phyloP scores from a whole-genome alignment of 2,888 invertebrate genomes.

The Tachina fera region DNA sequence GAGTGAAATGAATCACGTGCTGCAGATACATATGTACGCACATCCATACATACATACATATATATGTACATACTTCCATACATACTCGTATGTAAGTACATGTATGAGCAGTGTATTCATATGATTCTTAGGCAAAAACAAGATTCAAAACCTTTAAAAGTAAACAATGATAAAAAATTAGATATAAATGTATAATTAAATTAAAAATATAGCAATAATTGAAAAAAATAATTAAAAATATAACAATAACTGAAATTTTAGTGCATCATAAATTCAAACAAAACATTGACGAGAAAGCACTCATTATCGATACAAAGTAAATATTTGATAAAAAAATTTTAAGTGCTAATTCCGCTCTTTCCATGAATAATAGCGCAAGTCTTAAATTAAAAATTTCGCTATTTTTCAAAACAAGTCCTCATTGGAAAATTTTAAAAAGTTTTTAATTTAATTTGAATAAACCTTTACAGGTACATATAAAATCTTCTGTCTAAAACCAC shows the following conservation, averaged over 20 bases:
- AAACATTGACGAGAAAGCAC: neutral
- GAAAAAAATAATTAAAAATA: no score
- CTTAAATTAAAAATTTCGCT: no score
- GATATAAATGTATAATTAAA: slow-evolving; percentile 15
- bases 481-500: no score
- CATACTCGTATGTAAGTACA: neutral
- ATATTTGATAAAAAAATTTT: no score
- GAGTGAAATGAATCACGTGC: slow-evolving; percentile 63
- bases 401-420: no score
- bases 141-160: neutral
- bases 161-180: slow-evolving; percentile 31
- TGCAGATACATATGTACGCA: slow-evolving; percentile 14
- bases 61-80: neutral
- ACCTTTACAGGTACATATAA: no score
- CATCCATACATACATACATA: neutral
- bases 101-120: slow-evolving; percentile 33
- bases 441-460: no score
- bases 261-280: neutral
- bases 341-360: no score
- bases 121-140: slow-evolving; percentile 41
- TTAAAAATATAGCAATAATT: neutral
- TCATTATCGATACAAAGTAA: neutral
- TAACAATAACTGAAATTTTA: slow-evolving; percentile 26
- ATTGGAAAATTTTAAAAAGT: no score
- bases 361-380: no score